Conservation (phyloP, 2,113 vertebrate genomes). For the Toxotes chatareus region DNA sequence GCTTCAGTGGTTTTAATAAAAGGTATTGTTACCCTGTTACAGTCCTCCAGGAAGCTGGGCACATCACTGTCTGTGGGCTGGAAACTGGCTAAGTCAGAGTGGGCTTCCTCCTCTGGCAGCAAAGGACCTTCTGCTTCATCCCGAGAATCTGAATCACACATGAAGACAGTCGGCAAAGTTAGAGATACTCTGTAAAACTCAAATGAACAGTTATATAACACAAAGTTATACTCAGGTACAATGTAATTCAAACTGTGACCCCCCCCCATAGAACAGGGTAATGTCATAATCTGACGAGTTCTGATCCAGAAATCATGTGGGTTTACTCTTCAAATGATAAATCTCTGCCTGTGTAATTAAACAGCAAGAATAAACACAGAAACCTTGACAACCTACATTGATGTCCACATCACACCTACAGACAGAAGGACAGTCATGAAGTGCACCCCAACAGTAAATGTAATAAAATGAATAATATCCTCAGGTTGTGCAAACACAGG, state of each 20-base stretch:
- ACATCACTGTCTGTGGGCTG: too few species aligned
- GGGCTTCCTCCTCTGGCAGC: too few species aligned
- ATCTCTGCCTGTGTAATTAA: background rate
- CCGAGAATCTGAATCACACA: slow-evolving; percentile 86
- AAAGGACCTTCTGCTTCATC: slow-evolving; percentile 95
- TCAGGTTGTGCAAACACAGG: background rate
- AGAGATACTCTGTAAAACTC: background rate
- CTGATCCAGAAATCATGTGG: background rate
- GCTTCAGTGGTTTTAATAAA: too few species aligned
- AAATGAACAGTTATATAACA: background rate
- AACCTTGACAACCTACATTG: too few species aligned
- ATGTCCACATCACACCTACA: background rate
- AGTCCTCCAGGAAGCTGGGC: too few species aligned
- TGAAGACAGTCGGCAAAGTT: background rate
- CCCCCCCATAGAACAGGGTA: too few species aligned
- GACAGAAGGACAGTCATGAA: background rate
- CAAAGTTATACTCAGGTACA: too few species aligned
- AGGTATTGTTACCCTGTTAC: slow-evolving; percentile 89
- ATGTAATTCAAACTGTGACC: too few species aligned
- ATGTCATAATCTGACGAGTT: too few species aligned
- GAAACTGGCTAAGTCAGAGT: too few species aligned
- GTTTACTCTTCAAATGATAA: background rate
- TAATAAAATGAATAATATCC: background rate
- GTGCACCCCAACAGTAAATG: background rate
- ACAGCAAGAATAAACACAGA: too few species aligned